These are phyloP conservation scores for Tenthredo mesomela DNA, from an alignment of 2,888 invertebrate genomes.

Conservation along the genomic window DNA sequence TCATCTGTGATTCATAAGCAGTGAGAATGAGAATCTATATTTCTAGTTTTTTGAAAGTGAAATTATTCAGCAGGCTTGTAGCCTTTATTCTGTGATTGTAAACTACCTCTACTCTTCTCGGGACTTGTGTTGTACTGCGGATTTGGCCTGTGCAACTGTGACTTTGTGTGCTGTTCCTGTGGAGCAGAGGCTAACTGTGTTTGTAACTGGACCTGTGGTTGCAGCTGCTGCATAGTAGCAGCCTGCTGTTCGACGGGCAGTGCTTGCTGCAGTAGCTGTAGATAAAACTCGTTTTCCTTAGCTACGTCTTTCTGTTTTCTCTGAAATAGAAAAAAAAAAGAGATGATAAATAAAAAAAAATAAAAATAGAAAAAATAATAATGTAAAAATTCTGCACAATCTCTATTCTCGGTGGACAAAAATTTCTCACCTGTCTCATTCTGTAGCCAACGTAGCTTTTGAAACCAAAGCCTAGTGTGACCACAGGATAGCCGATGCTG, in stretches of 20 bases:
- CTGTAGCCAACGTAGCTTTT: constrained; percentile 95
- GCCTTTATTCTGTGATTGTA: neutral
- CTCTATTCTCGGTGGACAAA: neutral
- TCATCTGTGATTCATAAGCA: neutral
- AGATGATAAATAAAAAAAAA: neutral
- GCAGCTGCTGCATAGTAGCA: constrained; percentile 66
- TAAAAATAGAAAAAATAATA: neutral
- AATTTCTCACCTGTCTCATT: constrained; percentile 84
- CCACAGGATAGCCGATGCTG: constrained; percentile 95
- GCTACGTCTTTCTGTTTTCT: constrained; percentile 95
- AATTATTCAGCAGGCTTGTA: neutral
- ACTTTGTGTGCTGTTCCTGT: constrained; percentile 73
- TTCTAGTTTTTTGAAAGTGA: neutral
- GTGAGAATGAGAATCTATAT: neutral
- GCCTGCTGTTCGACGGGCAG: constrained; percentile 85
- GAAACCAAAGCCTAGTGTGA: constrained; percentile 97
- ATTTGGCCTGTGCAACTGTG: constrained; percentile 73
- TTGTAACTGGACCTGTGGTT: constrained; percentile 70
- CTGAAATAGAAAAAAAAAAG: constrained; percentile 76
- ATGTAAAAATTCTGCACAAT: neutral
- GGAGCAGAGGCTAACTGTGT: constrained; percentile 66
- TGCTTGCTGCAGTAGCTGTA: constrained; percentile 94
- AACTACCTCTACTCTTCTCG: constrained; percentile 78
- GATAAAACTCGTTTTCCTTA: constrained; percentile 96
- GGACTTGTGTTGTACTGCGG: constrained; percentile 77